Base-by-base conservation (phyloP, 2,113 vertebrate genomes). In the Madoqua kirkii region DNA sequence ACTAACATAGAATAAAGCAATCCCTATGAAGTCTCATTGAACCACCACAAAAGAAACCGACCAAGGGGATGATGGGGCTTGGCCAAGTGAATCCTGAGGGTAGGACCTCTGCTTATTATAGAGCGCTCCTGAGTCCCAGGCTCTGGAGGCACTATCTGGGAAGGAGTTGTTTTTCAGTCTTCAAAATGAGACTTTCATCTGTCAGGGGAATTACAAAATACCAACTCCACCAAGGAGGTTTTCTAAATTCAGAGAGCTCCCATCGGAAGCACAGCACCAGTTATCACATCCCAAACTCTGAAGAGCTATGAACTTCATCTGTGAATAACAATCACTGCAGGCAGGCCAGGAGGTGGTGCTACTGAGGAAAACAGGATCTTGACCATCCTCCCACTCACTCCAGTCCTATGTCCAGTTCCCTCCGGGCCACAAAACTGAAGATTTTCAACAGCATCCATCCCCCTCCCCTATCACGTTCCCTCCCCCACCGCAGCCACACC, bases 281-380 rank as follows among this genome's bases (percentile, higher is more conserved):
- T 50, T 36, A 36, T 4, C 13, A 3, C 15, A 19, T 19, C 60
- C 93, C 55, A 33, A 55, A 29, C 64, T 5, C 29, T 31, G 43
- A 31, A 76, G 60, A 25, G 29, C 36, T 1, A 12, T 48, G 33
- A 82, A 52, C 29, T 10, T n/a, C 23, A 3, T 52, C 59, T 48
- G 4, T 7, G 43, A 60, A 40, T 13, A 87, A 27, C 12, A 17
- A 16, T 31, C 17, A 7, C 1, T 1, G 13, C 82, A 29, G 21
- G 17, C 60, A 48, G 62, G 45, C 50, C 79, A 79, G 88, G 94
- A 98, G 97, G 97, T 36, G 64, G n/a, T 96, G 23, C 23, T 83
- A 71, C 85, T 95, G 97, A 97, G 96, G 76, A 97, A 97, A 93
- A 97, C 54, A 97, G 95, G 97, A 62, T 89, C 86, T 95, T 88